These are phyloP conservation scores for Cheiracanthium punctorium DNA, from an alignment of 2,888 invertebrate genomes.

Conservation along the genomic window DNA sequence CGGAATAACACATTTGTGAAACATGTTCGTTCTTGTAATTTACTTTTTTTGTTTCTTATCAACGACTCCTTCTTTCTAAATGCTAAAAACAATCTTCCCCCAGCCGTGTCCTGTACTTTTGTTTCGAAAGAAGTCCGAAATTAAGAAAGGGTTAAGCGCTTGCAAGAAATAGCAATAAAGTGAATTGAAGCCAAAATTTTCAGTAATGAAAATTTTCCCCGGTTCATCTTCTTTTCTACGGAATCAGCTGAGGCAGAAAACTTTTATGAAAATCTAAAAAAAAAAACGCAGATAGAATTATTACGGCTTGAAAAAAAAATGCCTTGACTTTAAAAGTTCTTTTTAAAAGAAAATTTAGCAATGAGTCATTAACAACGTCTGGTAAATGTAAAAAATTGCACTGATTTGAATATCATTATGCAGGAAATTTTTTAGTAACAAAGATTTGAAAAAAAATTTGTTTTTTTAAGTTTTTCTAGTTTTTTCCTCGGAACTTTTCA, in stretches of 20 bases:
- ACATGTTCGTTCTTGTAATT: too few relatives aligned
- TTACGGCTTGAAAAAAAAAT: conserved; percentile 27
- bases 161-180: conserved; percentile 25
- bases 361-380: conserved; percentile 57
- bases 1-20: not conserved
- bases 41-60: conserved; percentile 43
- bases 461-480: not conserved
- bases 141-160: conserved; percentile 49
- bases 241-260: conserved; percentile 56
- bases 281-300: conserved; percentile 33
- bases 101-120: not conserved
- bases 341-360: conserved; percentile 51
- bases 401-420: conserved; percentile 1
- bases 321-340: not conserved
- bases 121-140: too few relatives aligned
- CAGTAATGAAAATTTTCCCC: conserved; percentile 58
- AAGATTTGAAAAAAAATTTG: not conserved
- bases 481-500: not conserved
- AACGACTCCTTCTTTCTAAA: not conserved
- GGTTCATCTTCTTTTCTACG: conserved; percentile 23
- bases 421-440: not conserved
- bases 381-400: conserved; percentile 21
- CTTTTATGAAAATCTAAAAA: conserved; percentile 45
- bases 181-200: conserved; percentile 34
- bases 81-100: not conserved